phyloP scores from a whole-genome alignment of 2,888 invertebrate genomes.

The Mesorhabditis spiculigera region DNA sequence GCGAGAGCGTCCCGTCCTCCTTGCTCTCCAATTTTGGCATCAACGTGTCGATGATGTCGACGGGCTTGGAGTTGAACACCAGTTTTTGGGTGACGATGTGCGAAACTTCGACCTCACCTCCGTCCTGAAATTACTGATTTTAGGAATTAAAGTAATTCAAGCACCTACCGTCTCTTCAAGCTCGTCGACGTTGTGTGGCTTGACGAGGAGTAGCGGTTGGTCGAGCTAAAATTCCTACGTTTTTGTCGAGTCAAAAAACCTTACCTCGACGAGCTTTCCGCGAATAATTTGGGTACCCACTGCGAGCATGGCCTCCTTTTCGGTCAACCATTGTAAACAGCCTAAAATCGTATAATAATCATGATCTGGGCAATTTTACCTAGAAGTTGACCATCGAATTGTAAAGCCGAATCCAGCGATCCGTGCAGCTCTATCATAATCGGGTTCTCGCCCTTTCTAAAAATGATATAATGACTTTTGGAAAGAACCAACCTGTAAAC shows the following conservation, averaged over 20 bases:
- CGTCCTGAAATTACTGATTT: neutral
- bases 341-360: neutral
- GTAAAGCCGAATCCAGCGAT: neutral
- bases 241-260: neutral
- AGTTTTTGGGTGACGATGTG: constrained; percentile 1
- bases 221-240: neutral
- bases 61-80: neutral
- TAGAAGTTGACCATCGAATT: neutral
- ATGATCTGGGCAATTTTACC: neutral
- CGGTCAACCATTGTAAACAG: constrained; percentile 2
- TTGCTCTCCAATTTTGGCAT: neutral
- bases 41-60: neutral
- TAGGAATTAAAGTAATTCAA: neutral
- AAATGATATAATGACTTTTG: neutral
- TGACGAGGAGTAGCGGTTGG: neutral
- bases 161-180: neutral
- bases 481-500: neutral
- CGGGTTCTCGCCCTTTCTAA: constrained; percentile 1
- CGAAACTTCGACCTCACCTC: neutral
- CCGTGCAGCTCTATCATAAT: neutral
- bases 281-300: neutral
- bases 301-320: constrained; percentile 1
- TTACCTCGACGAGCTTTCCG: constrained; percentile 1
- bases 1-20: constrained; percentile 6
- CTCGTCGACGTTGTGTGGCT: neutral